Percentiles rank a stretch among this genome's conserved stretches.
These are phyloP conservation scores for Clarias laeviceps DNA, from an alignment of 2,797 vertebrate genomes.

Conservation along the genomic window DNA sequence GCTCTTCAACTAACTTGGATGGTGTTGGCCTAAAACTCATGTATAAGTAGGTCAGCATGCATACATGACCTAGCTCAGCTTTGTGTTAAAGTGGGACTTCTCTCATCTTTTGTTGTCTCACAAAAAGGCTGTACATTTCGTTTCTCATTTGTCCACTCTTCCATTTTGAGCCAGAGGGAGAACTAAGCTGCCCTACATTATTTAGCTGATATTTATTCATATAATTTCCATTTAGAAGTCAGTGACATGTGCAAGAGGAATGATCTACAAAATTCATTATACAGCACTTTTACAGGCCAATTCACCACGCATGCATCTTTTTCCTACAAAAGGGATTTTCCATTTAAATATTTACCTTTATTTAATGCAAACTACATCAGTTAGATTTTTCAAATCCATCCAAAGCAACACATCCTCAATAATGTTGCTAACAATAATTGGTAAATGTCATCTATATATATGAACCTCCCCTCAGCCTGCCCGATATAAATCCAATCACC, in stretches of 20 bases:
- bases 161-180: constrained; percentile 24
- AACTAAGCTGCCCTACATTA: neutral
- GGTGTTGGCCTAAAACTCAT: constrained; percentile 45
- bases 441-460: neutral
- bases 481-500: neutral
- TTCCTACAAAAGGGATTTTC: neutral
- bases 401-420: neutral
- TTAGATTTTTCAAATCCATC: neutral
- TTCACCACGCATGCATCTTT: neutral
- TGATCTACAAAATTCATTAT: neutral
- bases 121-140: constrained; percentile 33
- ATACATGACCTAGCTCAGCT: constrained; percentile 44
- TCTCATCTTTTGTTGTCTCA: constrained; percentile 46
- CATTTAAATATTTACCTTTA: neutral
- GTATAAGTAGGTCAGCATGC: constrained; percentile 55
- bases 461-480: neutral
- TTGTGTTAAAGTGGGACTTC: constrained; percentile 25
- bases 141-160: constrained; percentile 20
- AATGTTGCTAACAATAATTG: neutral
- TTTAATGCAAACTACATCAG: neutral
- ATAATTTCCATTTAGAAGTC: constrained; percentile 25
- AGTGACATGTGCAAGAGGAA: neutral
- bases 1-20: constrained; percentile 25
- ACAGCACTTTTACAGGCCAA: neutral
- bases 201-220: constrained; percentile 34